phyloP scores from a whole-genome alignment of 2,888 invertebrate genomes.

The Taenaris catops region DNA sequence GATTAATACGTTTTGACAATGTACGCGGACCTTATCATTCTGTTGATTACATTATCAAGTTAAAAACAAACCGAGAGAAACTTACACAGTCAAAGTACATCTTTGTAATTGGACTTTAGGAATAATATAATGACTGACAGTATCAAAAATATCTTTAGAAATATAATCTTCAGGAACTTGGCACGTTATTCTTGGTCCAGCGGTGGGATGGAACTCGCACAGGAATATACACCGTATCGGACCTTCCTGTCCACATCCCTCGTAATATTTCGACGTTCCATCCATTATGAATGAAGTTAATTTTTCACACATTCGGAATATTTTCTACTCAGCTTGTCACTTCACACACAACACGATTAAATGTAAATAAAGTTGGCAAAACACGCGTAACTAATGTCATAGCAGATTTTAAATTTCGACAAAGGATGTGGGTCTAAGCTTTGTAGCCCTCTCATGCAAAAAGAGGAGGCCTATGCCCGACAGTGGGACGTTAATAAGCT shows the following conservation, averaged over 20 bases:
- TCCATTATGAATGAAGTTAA: conserved; percentile 41
- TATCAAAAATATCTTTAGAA: conserved; percentile 90
- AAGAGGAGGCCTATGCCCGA: background rate
- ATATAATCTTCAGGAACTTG: conserved; percentile 90
- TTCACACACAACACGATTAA: background rate
- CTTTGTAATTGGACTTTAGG: conserved; percentile 90
- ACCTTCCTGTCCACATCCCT: conserved; percentile 83
- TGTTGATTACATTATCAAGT: background rate
- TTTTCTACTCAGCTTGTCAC: conserved; percentile 1
- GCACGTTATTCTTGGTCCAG: conserved; percentile 88
- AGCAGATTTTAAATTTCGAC: too few relatives aligned
- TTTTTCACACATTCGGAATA: conserved; percentile 10
- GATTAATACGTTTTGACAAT: too few relatives aligned
- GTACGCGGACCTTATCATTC: too few relatives aligned
- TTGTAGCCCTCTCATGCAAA: too few relatives aligned
- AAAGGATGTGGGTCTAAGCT: too few relatives aligned
- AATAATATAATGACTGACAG: conserved; percentile 90
- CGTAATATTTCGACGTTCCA: conserved; percentile 69
- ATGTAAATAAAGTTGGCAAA: background rate
- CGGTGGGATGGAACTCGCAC: conserved; percentile 87
- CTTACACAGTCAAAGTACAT: conserved; percentile 89
- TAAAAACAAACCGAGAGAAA: conserved; percentile 25
- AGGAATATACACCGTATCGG: conserved; percentile 89
- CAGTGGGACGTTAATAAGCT: too few relatives aligned
- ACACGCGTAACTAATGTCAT: background rate